Evolutionary conservation across 2,113 vertebrate species (phyloP), one percentile per base, ranked within the genome.

Genomic region (Hemiprocne comata): DNA sequence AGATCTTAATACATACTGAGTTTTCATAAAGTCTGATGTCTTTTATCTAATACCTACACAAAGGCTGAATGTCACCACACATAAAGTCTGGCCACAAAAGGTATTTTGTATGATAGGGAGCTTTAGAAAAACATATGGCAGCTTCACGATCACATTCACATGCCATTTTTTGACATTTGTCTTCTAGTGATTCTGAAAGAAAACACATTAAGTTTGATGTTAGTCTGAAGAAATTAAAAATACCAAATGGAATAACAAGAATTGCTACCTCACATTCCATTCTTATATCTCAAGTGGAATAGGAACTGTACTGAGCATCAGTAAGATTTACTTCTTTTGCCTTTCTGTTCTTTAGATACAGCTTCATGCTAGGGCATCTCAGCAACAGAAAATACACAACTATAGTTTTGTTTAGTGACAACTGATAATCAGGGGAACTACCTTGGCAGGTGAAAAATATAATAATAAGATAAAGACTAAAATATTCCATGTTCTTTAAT

Each of bases 101-200:
- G 51, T 98, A 98, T 92, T 97, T 98, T 8, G 38, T 29, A 9
- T 97, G 97, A 97, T 98, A 99, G 9, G 98, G 96, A 15, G 98
- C 97, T 89, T 86, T 97, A 60, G 97, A 97, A 78, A 99, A 96
- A 88, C 99, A 99, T 86, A 97, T 97, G 71, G 98, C 99, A 38
- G 98, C 96, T 54, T 99, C 96, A 79, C 96, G 96, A 97, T 99
- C 99, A 87, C 99, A 99, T 81, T 97, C 97, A 96, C 99, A 99
- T 40, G 99, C 89, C 70, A 98, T 94, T 95, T 98, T 98, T 87
- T 99, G 98, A 95, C 99, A 99, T 58, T 88, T 94, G 93, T 99
- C 98, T 92, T 98, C 93, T 75, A 98, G 82, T 19, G 98, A 97
- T 55, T 98, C 99, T 99, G 97, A 79, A 98, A 97, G 94, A 98